Conservation (phyloP, 30 jellyfish, hydroid and myxozoan genomes). For the Catostylus mosaicus region DNA sequence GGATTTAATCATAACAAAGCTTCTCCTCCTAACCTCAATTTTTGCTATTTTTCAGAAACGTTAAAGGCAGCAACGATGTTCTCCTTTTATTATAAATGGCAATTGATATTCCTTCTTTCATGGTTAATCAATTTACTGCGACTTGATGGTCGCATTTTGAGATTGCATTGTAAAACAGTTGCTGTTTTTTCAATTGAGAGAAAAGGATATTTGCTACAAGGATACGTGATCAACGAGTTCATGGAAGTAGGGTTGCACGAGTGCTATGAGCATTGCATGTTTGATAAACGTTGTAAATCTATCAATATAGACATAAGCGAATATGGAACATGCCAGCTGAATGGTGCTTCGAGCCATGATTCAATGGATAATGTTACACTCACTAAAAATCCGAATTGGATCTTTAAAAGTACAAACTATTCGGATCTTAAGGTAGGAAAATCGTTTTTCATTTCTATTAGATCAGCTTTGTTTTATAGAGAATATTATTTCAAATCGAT, state of each 20-base stretch:
- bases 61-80: too few species aligned
- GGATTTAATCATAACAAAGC: too few species aligned
- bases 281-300: not conserved
- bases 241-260: not conserved
- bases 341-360: not conserved
- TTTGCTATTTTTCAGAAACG: too few species aligned
- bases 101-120: not conserved
- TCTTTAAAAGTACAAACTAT: not conserved
- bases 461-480: not conserved
- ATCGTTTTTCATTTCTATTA: not conserved
- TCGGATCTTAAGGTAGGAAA: not conserved
- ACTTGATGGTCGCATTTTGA: not conserved
- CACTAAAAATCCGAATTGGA: not conserved
- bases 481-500: too few species aligned
- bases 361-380: not conserved
- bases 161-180: not conserved
- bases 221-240: not conserved
- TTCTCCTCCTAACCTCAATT: too few species aligned
- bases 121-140: not conserved
- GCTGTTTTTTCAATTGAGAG: not conserved
- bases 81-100: too few species aligned
- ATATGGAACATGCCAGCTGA: slow-evolving; percentile 14
- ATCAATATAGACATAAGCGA: not conserved
- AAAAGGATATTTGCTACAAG: slow-evolving; percentile 7
- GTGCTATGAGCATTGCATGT: not conserved